Percentiles rank a stretch among this genome's conserved stretches.
phyloP scores from a whole-genome alignment of 2,113 vertebrate genomes.

The Sigmodon hispidus region DNA sequence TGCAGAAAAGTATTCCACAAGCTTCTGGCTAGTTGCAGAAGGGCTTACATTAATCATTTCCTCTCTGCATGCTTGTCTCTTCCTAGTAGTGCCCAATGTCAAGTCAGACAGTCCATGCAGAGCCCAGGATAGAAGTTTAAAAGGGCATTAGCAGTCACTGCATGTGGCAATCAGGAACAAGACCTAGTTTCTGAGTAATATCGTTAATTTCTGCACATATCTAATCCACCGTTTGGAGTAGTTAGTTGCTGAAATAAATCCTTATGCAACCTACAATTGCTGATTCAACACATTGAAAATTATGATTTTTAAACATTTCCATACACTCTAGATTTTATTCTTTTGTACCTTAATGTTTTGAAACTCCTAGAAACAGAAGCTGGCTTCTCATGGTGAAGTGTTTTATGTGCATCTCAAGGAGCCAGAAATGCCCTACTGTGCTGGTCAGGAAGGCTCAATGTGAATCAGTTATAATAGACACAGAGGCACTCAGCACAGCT shows the following conservation, averaged over 20 bases:
- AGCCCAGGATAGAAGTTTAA: constrained; percentile 46
- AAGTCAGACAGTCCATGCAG: constrained; percentile 62
- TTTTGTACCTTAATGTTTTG: constrained; percentile 6
- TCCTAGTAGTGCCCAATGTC: constrained; percentile 60
- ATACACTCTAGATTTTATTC: background rate
- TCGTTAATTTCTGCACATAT: constrained; percentile 73
- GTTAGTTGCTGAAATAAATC: constrained; percentile 42
- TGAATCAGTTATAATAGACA: constrained; percentile 69
- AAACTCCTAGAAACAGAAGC: constrained; percentile 58
- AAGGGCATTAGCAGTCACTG: constrained; percentile 61
- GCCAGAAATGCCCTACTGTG: constrained; percentile 54
- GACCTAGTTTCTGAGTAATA: constrained; percentile 7
- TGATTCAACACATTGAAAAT: background rate
- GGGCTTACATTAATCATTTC: constrained; percentile 61
- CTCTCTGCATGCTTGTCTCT: constrained; percentile 54
- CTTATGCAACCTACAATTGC: background rate
- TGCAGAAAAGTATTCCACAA: constrained; percentile 55
- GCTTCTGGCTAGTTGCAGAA: constrained; percentile 31
- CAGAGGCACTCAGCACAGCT: constrained; percentile 59
- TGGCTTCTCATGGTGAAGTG: constrained; percentile 72
- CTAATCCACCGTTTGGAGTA: constrained; percentile 44
- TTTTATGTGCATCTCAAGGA: constrained; percentile 74
- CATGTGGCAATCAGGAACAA: constrained; percentile 62
- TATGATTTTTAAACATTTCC: background rate
- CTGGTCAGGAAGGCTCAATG: constrained; percentile 68